phyloP scores from a whole-genome alignment of 2,797 vertebrate genomes.

The Liparis tanakae region DNA sequence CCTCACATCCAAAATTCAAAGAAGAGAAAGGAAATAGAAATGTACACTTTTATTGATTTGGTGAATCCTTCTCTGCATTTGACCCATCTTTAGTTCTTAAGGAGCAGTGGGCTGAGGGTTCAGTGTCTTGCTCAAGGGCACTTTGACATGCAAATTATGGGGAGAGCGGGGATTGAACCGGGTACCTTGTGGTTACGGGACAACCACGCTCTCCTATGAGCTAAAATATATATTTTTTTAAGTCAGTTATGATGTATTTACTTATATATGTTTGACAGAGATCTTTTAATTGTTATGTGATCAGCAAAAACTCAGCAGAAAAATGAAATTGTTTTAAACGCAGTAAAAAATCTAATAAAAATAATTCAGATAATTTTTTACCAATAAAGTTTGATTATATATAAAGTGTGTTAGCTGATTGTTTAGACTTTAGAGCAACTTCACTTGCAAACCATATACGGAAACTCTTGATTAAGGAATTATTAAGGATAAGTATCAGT shows the following conservation, averaged over 20 bases:
- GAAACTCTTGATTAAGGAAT: conserved; percentile 8
- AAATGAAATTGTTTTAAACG: conserved; percentile 32
- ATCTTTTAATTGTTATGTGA: conserved; percentile 18
- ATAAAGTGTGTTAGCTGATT: conserved; percentile 6
- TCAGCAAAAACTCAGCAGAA: not conserved
- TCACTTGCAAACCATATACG: conserved; percentile 6
- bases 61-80: no score
- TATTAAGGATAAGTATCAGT: no score
- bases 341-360: not conserved
- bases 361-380: not conserved
- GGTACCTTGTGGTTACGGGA: no score
- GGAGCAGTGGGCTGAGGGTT: no score
- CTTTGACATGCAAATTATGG: no score
- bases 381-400: not conserved
- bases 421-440: conserved; percentile 24
- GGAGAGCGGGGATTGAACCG: no score
- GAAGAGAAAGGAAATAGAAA: not conserved
- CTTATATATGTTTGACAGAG: conserved; percentile 34
- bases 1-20: conserved; percentile 61
- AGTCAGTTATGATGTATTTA: conserved; percentile 21
- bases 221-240: no score
- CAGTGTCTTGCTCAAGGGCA: no score
- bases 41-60: no score
- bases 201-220: no score
- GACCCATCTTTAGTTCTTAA: no score